Percentiles rank a stretch among this genome's conserved stretches.
Conservation (phyloP, 1,140 invertebrate species). For the Monomorium pharaonis region DNA sequence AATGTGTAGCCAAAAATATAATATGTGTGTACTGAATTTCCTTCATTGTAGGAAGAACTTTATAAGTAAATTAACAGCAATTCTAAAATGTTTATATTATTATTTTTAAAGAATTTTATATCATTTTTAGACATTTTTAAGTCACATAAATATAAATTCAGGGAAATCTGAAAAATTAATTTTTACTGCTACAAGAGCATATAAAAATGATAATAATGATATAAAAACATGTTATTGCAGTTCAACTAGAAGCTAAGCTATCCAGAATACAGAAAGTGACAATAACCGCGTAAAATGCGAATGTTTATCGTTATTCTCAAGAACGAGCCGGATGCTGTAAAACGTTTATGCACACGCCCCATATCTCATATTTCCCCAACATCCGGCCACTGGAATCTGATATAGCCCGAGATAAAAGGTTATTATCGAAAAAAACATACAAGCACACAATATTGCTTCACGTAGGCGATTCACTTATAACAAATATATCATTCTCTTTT, state of each 20-base stretch:
- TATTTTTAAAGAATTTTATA: not conserved
- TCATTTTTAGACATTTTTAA: not conserved
- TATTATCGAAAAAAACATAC: conserved; percentile 28
- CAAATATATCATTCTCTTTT: not conserved
- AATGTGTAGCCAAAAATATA: not conserved
- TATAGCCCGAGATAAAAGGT: conserved; percentile 10
- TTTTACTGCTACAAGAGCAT: not conserved
- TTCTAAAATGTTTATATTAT: not conserved
- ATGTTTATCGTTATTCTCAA: not conserved
- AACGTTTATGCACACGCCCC: conserved; percentile 32
- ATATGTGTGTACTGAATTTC: not conserved
- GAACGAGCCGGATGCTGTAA: not conserved
- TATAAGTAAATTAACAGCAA: not conserved
- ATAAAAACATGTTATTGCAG: not conserved
- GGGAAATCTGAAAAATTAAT: not conserved
- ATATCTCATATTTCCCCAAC: conserved; percentile 1
- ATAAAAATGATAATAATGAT: not conserved
- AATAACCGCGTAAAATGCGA: conserved; percentile 36
- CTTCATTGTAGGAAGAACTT: not conserved
- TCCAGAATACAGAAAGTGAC: not conserved
- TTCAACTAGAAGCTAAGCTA: conserved; percentile 1
- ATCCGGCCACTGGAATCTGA: not conserved
- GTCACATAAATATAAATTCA: not conserved
- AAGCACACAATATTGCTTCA: not conserved
- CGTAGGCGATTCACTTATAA: not conserved